A percentile compares a stretch with the other conserved stretches of the same genome.
These are phyloP conservation scores for Myripristis jacobus DNA, from an alignment of 2,797 vertebrate genomes.

Conservation along the genomic window DNA sequence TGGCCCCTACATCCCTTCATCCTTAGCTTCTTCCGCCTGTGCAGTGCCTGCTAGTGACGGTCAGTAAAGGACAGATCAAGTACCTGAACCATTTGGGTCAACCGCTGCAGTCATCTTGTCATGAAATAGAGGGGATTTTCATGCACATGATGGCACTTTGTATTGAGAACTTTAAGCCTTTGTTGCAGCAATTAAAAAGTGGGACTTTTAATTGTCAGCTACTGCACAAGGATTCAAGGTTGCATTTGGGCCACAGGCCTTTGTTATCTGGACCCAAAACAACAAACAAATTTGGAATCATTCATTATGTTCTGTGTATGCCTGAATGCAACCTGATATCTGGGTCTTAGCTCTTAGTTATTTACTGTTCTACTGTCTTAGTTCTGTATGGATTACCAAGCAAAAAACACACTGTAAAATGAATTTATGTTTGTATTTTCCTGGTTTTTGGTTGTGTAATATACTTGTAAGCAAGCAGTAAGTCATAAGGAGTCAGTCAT, in stretches of 20 bases:
- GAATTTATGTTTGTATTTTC: too few relatives aligned
- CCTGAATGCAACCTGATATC: constrained; percentile 64
- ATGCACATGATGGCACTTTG: constrained; percentile 5
- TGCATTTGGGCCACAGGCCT: constrained; percentile 57
- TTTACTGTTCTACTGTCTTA: constrained; percentile 10
- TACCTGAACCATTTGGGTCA: background rate
- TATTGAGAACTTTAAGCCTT: constrained; percentile 1
- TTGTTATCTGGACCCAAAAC: constrained; percentile 22
- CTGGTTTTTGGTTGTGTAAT: too few relatives aligned
- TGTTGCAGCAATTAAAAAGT: constrained; percentile 1
- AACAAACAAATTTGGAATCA: constrained; percentile 2
- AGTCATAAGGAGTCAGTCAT: too few relatives aligned
- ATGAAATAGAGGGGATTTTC: background rate
- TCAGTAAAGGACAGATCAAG: background rate
- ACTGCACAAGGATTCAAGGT: constrained; percentile 56
- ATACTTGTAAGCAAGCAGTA: too few relatives aligned
- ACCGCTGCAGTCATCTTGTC: background rate
- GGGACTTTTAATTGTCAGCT: constrained; percentile 41
- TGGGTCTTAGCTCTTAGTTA: constrained; percentile 11
- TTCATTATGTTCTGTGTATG: constrained; percentile 35
- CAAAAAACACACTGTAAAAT: background rate
- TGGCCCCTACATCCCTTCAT: constrained; percentile 56
- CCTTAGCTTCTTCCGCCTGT: constrained; percentile 43
- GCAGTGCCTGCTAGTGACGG: constrained; percentile 49
- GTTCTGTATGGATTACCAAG: constrained; percentile 8